Evolutionary conservation across 2,113 vertebrate species (phyloP), one percentile per base, ranked within the genome.

Genomic region (Eurystomus gularis): DNA sequence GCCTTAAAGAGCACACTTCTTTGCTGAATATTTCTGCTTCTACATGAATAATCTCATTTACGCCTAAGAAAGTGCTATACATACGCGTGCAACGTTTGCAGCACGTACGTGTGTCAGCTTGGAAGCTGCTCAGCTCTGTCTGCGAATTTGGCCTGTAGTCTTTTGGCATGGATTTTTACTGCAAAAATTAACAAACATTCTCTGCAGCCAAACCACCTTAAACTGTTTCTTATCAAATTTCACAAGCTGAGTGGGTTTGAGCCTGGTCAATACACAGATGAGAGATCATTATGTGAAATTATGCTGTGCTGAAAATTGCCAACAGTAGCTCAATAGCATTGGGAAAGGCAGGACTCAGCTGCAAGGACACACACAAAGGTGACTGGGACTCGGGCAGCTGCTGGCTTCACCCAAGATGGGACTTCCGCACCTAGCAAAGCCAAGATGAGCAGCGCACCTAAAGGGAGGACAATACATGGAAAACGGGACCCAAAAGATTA

Each of bases 151-250:
- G 93, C 84, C 87, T 4, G 1, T 1, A 40, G 70, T 26, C 69
- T 84, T 71, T 60, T 96, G 93, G 95, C 93, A 82, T 1, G 4
- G 61, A 44, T 76, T 91, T 97, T 91, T 93, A 91, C 84, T 79
- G 69, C 33, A 52, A 84, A 93, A 82, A 44, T 78, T 92, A 90
- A 87, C 82, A 93, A 92, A 96, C 57, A 40, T 37, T 68, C 89
- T 87, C 84, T 42, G 75, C 61, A 78, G 89, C 70, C 91, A 96
- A 91, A 87, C 77, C 66, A 94, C 87, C 91, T 87, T 35, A 28
- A 94, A 61, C 73, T 7, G 46, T 80, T 93, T 88, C 90, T 94
- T 90, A 94, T n/a, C 90, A 48, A 72, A 82, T 95, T 96, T 96
- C 94, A 96, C 65, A 75, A 88, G 90, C 85, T 77, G 52, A 86